Conservation (phyloP, 2,888 invertebrate species). For the Tetranychus piercei region DNA sequence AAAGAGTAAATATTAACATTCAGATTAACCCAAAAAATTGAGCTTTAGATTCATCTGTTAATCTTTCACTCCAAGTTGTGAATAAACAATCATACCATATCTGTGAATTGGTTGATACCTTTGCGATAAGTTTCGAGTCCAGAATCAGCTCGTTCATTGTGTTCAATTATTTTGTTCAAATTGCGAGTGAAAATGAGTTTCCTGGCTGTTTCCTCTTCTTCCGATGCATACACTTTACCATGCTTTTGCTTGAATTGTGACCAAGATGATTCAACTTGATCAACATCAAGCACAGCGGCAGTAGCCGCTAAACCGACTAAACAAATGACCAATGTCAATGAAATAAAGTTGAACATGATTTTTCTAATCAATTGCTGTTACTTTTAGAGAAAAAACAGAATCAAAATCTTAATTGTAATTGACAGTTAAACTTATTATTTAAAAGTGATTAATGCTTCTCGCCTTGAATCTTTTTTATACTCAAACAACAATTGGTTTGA, state of each 20-base stretch:
- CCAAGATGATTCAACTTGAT: not conserved
- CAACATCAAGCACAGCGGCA: not conserved
- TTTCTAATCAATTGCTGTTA: no score
- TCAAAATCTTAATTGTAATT: not conserved
- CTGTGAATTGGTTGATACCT: conserved; percentile 53
- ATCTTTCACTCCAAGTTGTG: not conserved
- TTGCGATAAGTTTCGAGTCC: conserved; percentile 9
- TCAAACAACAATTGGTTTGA: not conserved
- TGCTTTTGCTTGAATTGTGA: not conserved
- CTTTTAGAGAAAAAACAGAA: not conserved
- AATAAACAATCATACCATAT: conserved; percentile 39
- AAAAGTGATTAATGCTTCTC: no score
- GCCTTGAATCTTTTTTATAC: not conserved
- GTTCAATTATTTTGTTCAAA: conserved; percentile 6
- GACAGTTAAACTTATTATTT: not conserved
- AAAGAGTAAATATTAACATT: not conserved
- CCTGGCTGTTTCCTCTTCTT: conserved; percentile 10
- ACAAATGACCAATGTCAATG: not conserved
- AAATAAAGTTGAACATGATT: not conserved
- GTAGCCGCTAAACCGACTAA: not conserved
- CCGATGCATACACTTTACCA: not conserved
- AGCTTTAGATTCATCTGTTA: not conserved
- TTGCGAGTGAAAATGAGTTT: conserved; percentile 14
- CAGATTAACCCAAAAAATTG: not conserved
- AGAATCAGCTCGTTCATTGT: conserved; percentile 8